Evolutionary conservation across 2,113 vertebrate genomes (phyloP).

Genomic region (Excalfactoria chinensis): DNA sequence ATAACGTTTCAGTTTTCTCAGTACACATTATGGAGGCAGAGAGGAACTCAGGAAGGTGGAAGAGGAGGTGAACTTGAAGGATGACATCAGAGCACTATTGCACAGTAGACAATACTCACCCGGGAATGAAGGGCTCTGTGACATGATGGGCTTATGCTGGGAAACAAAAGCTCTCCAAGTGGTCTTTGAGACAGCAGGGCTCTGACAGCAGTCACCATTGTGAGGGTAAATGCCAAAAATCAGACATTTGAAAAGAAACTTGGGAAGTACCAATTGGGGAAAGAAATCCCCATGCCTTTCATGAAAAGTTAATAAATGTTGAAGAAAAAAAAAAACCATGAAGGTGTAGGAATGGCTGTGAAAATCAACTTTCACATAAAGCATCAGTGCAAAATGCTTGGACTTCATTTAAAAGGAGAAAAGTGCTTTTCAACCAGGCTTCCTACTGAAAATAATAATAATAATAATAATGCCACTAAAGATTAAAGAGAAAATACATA

Average conservation of each 20-base stretch:
- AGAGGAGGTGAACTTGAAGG: not conserved
- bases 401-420: not conserved
- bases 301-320: constrained; percentile 28
- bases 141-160: not conserved
- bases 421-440: not conserved
- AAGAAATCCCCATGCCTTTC: constrained; percentile 16
- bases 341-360: constrained; percentile 11
- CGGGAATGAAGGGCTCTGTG: not conserved
- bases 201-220: not conserved
- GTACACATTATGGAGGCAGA: not conserved
- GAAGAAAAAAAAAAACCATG: not conserved
- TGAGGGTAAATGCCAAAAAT: not conserved
- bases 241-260: not conserved
- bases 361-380: not conserved
- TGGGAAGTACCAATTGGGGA: not conserved
- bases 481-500: not conserved
- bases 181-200: not conserved
- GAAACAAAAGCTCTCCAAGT: not conserved
- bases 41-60: not conserved
- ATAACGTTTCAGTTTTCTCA: not conserved
- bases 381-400: not conserved
- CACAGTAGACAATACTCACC: no score
- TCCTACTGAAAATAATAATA: not conserved
- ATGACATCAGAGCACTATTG: not conserved
- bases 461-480: not conserved